phyloP scores from a whole-genome alignment of 2,888 invertebrate genomes.

The Leptinotarsa haldemani region DNA sequence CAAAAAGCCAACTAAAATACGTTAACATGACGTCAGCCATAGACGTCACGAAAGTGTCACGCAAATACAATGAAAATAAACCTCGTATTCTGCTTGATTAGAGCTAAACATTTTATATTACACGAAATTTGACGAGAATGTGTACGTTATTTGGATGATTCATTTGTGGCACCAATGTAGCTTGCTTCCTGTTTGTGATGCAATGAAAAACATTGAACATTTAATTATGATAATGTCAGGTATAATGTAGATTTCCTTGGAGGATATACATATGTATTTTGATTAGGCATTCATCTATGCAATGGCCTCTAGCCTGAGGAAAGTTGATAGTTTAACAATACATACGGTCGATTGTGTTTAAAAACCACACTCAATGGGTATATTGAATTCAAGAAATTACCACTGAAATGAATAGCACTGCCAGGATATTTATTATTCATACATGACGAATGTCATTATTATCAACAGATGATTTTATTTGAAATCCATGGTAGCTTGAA shows the following conservation, averaged over 20 bases:
- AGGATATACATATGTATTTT: conserved; percentile 25
- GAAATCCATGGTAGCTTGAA: not conserved
- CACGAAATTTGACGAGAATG: not conserved
- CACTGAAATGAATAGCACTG: conserved; percentile 1
- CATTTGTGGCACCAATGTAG: conserved; percentile 13
- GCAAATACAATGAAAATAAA: not conserved
- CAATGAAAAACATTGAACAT: conserved; percentile 20
- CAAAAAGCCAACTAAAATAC: too few relatives aligned
- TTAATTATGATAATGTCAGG: conserved; percentile 26
- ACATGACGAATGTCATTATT: conserved; percentile 7
- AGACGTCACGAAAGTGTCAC: not conserved
- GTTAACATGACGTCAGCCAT: not conserved
- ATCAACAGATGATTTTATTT: not conserved
- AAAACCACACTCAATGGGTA: conserved; percentile 1
- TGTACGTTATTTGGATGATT: conserved; percentile 9
- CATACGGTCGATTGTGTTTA: not conserved
- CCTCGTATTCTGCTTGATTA: not conserved
- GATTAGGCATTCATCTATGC: conserved; percentile 27
- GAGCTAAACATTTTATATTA: not conserved
- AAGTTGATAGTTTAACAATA: not conserved
- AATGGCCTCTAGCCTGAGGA: conserved; percentile 23
- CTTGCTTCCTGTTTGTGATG: conserved; percentile 12
- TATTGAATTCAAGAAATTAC: conserved; percentile 6
- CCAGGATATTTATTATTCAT: not conserved
- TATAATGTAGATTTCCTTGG: conserved; percentile 23